Percentiles rank a stretch among this genome's conserved stretches.
phyloP scores from a whole-genome alignment of 2,888 invertebrate species.

The Eupithecia exiguata region DNA sequence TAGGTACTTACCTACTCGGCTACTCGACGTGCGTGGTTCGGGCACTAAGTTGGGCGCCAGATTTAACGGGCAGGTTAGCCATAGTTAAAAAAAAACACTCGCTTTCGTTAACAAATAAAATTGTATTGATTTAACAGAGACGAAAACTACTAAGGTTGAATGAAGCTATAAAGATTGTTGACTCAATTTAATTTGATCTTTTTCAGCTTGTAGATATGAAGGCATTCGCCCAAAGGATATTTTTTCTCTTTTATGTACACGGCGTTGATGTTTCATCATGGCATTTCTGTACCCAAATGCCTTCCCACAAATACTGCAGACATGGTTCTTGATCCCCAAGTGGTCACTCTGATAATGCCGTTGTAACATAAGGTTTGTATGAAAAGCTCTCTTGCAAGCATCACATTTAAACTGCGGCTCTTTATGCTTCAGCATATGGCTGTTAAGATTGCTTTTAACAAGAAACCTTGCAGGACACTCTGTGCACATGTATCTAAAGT shows the following conservation, averaged over 20 bases:
- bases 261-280: constrained; percentile 68
- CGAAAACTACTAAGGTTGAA: not conserved
- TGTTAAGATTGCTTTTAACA: constrained; percentile 68
- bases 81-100: no score
- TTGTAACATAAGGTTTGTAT: constrained; percentile 57
- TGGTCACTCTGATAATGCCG: constrained; percentile 66
- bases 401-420: constrained; percentile 65
- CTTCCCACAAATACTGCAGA: constrained; percentile 66
- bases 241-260: constrained; percentile 67
- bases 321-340: constrained; percentile 66
- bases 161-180: not conserved
- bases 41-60: no score
- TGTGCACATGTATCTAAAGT: constrained; percentile 66
- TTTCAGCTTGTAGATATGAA: constrained; percentile 57
- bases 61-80: no score
- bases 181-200: constrained; percentile 11
- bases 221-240: constrained; percentile 57
- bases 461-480: constrained; percentile 66
- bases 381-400: constrained; percentile 62
- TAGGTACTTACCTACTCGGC: no score
- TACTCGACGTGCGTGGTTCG: no score
- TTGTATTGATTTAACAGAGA: no score
- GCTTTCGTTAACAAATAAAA: no score
- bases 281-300: constrained; percentile 70
- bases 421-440: constrained; percentile 64